Evolutionary conservation across 2,113 vertebrate species (phyloP).

Genomic region (Sula dactylatra): DNA sequence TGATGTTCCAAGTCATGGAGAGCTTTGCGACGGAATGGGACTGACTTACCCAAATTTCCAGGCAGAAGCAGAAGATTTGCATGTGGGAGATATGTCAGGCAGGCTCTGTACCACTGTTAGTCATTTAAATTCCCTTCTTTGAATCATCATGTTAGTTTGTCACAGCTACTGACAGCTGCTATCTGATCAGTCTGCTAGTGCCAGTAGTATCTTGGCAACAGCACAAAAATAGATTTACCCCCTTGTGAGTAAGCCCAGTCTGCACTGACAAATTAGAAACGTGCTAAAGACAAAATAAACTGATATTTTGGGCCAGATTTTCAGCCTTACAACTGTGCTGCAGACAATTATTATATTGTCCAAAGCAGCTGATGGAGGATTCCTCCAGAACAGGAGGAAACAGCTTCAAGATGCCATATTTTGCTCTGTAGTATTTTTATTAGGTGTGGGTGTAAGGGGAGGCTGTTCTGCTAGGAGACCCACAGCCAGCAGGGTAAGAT

Average conservation of each 20-base stretch:
- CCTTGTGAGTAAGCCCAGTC: slow-evolving; percentile 73
- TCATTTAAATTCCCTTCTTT: slow-evolving; percentile 71
- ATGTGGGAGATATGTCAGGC: not conserved
- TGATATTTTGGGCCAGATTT: slow-evolving; percentile 35
- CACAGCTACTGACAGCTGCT: slow-evolving; percentile 73
- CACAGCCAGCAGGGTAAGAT: not conserved
- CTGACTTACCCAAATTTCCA: not conserved
- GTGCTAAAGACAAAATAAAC: slow-evolving; percentile 74
- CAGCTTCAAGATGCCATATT: not conserved
- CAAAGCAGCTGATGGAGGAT: not conserved
- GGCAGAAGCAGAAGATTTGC: not conserved
- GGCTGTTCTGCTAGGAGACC: not conserved
- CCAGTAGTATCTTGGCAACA: slow-evolving; percentile 79
- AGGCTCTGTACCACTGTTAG: not conserved
- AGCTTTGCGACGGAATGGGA: not conserved
- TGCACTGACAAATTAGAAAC: slow-evolving; percentile 74
- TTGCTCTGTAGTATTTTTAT: not conserved
- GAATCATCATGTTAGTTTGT: slow-evolving; percentile 68
- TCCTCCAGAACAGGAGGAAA: not conserved
- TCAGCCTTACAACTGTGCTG: not conserved
- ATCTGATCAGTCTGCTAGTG: slow-evolving; percentile 75
- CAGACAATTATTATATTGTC: not conserved
- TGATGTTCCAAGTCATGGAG: not conserved
- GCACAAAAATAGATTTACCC: slow-evolving; percentile 77
- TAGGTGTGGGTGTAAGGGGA: not conserved